Conservation (phyloP, 2,888 invertebrate genomes). For the Phyllotreta striolata region DNA sequence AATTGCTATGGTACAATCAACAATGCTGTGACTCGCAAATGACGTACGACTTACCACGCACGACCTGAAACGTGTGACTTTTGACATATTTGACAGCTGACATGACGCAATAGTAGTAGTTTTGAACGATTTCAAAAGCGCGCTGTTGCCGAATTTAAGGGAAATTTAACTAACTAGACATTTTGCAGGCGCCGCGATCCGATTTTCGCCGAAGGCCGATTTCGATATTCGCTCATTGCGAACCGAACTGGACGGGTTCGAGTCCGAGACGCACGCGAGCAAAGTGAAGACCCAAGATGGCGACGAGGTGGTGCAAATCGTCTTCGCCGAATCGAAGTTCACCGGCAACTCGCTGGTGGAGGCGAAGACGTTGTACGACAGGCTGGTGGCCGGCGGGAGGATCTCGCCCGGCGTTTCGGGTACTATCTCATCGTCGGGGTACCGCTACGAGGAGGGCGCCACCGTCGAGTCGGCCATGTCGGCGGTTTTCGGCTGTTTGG, state of each 20-base stretch:
- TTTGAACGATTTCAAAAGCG: too few species aligned
- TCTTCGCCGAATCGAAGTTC: constrained; percentile 51
- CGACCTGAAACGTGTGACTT: too few species aligned
- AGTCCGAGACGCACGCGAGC: constrained; percentile 45
- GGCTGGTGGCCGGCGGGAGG: constrained; percentile 33
- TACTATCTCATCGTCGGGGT: not conserved
- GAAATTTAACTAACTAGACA: too few species aligned
- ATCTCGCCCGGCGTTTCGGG: not conserved
- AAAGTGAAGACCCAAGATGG: constrained; percentile 39
- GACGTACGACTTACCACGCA: too few species aligned
- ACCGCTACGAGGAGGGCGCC: constrained; percentile 5
- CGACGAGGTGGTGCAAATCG: constrained; percentile 45
- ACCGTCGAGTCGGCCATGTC: not conserved
- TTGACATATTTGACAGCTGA: too few species aligned
- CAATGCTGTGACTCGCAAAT: too few species aligned
- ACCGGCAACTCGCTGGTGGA: constrained; percentile 46
- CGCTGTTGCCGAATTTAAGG: too few species aligned
- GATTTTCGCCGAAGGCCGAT: constrained; percentile 32
- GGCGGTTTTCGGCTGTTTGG: constrained; percentile 19
- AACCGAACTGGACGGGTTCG: constrained; percentile 37
- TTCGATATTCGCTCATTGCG: constrained; percentile 43
- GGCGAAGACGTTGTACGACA: constrained; percentile 37
- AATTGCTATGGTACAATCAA: too few species aligned
- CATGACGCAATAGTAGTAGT: too few species aligned
- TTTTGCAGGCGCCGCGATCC: constrained; percentile 43